Evolutionary conservation across 1,140 invertebrate species (phyloP).

Genomic region (Meloidogyne chitwoodi): DNA sequence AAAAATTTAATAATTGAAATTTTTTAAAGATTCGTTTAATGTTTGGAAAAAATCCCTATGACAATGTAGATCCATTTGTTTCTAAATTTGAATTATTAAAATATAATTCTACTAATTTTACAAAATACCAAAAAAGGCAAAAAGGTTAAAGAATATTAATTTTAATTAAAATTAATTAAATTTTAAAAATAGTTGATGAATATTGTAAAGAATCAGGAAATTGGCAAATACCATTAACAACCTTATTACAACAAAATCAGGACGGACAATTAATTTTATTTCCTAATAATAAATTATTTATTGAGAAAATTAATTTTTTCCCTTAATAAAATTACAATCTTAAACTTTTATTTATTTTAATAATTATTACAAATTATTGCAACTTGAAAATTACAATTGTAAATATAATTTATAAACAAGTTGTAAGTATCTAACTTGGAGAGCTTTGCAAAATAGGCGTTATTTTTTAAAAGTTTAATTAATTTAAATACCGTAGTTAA

Average conservation of each 20-base stretch:
- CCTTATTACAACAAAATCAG: background rate
- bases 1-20: background rate
- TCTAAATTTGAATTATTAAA: background rate
- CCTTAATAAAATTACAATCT: background rate
- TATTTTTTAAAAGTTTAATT: too few relatives aligned
- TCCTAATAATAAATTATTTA: background rate
- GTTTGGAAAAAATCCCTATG: constrained; percentile 25
- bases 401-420: too few relatives aligned
- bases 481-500: too few relatives aligned
- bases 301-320: background rate
- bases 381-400: too few relatives aligned
- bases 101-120: background rate
- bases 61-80: background rate
- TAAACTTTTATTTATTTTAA: too few relatives aligned
- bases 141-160: background rate
- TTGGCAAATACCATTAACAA: background rate
- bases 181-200: background rate
- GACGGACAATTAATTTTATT: background rate
- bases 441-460: too few relatives aligned
- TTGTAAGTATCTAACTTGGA: too few relatives aligned
- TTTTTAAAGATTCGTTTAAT: constrained; percentile 12
- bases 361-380: too few relatives aligned
- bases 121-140: background rate
- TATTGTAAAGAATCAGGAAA: background rate
- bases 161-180: background rate